Percentiles rank a stretch among this genome's conserved stretches.
Evolutionary conservation across 2,888 invertebrate genomes (phyloP).

Genomic region (Ormyrus rosae): DNA sequence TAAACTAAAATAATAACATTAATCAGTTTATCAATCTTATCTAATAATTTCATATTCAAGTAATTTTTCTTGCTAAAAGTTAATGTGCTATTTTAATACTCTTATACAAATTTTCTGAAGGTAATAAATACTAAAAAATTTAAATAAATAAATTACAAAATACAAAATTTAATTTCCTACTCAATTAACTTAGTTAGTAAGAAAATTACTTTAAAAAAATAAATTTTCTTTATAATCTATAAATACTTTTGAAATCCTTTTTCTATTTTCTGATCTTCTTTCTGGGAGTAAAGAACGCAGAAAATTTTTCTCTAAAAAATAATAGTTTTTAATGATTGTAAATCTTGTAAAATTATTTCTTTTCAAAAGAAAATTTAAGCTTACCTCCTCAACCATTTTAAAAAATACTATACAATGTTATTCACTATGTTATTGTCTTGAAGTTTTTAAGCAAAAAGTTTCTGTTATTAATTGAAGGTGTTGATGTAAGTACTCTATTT

Average conservation of each 20-base stretch:
- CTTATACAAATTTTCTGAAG: background rate
- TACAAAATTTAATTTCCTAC: conserved; percentile 2
- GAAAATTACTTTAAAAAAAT: conserved; percentile 7
- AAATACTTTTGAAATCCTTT: background rate
- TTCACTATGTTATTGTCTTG: background rate
- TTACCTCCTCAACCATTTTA: conserved; percentile 7
- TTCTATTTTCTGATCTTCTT: background rate
- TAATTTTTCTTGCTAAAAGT: too few relatives aligned
- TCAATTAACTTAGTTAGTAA: background rate
- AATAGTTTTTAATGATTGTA: background rate
- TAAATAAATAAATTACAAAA: conserved; percentile 34
- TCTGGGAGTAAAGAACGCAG: too few relatives aligned
- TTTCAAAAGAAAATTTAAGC: background rate
- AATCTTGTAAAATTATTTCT: conserved; percentile 10
- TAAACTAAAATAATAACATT: too few relatives aligned
- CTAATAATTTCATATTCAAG: too few relatives aligned
- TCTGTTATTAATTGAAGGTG: too few relatives aligned
- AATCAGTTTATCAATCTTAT: too few relatives aligned
- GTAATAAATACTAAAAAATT: background rate
- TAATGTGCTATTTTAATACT: too few relatives aligned
- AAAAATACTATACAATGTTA: background rate
- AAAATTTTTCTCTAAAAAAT: background rate
- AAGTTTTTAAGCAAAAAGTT: too few relatives aligned
- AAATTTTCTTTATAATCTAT: conserved; percentile 16
- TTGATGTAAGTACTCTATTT: background rate